phyloP scores from a whole-genome alignment of 2,113 vertebrate genomes.

The Excalfactoria chinensis region DNA sequence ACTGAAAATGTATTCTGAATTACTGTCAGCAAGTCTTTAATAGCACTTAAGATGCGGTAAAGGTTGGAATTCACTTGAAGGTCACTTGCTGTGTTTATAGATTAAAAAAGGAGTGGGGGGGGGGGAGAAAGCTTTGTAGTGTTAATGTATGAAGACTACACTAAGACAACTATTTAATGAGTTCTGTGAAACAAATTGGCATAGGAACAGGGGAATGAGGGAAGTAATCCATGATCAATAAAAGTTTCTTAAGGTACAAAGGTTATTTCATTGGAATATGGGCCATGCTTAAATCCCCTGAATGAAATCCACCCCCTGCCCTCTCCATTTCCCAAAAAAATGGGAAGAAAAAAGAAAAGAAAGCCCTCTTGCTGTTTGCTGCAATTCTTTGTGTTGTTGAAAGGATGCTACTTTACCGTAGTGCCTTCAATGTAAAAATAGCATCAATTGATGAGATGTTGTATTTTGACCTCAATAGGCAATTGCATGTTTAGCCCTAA shows the following conservation, averaged over 20 bases:
- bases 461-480: neutral
- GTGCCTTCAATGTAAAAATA: neutral
- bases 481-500: neutral
- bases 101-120: too few relatives aligned
- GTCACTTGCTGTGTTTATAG: neutral
- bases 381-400: neutral
- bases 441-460: neutral
- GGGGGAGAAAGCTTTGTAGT: neutral
- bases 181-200: neutral
- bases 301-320: neutral
- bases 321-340: neutral
- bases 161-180: neutral
- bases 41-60: neutral
- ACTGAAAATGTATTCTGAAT: too few relatives aligned
- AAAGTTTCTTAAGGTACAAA: neutral
- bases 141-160: neutral
- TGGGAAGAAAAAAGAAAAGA: neutral
- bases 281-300: neutral
- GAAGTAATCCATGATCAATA: neutral
- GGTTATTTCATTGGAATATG: neutral
- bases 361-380: neutral
- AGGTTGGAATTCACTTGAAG: neutral
- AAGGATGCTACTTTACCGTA: neutral
- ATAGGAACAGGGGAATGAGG: neutral
- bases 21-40: neutral